phyloP scores from a whole-genome alignment of 2,797 vertebrate species.

The Periophthalmus magnuspinnatus region DNA sequence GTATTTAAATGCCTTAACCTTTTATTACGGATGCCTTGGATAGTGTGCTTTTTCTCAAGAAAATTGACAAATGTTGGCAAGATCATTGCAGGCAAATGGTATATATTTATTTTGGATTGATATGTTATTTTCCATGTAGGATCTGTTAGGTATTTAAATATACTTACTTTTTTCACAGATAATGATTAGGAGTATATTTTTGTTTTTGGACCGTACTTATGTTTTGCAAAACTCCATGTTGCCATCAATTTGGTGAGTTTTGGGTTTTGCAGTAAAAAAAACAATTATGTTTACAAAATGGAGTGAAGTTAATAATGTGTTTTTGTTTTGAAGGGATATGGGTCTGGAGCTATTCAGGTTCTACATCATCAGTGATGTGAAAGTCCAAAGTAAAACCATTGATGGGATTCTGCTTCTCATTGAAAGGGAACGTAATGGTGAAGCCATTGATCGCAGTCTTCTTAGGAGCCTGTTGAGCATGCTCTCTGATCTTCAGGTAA shows the following conservation, averaged over 20 bases:
- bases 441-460: conserved; percentile 94
- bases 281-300: not conserved
- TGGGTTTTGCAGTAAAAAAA: not conserved
- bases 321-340: conserved; percentile 87
- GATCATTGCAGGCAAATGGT: conserved; percentile 99
- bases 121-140: not conserved
- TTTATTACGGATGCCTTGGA: conserved; percentile 89
- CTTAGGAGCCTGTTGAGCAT: conserved; percentile 96
- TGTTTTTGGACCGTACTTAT: conserved; percentile 98
- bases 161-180: conserved; percentile 67
- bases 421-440: conserved; percentile 93
- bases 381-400: conserved; percentile 98
- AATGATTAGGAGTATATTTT: conserved; percentile 98
- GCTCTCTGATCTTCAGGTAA: conserved; percentile 97
- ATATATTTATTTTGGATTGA: conserved; percentile 38
- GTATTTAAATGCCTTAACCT: conserved; percentile 62
- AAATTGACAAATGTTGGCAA: conserved; percentile 99
- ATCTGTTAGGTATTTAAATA: conserved; percentile 6
- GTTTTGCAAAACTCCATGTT: conserved; percentile 99
- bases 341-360: conserved; percentile 97
- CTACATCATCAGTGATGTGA: conserved; percentile 98
- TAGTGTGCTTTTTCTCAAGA: conserved; percentile 98
- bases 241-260: conserved; percentile 96
- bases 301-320: conserved; percentile 13
- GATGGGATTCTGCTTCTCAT: conserved; percentile 96